These are phyloP conservation scores for Apodemia duryi DNA, from an alignment of 2,888 invertebrate genomes.

Conservation along the genomic window DNA sequence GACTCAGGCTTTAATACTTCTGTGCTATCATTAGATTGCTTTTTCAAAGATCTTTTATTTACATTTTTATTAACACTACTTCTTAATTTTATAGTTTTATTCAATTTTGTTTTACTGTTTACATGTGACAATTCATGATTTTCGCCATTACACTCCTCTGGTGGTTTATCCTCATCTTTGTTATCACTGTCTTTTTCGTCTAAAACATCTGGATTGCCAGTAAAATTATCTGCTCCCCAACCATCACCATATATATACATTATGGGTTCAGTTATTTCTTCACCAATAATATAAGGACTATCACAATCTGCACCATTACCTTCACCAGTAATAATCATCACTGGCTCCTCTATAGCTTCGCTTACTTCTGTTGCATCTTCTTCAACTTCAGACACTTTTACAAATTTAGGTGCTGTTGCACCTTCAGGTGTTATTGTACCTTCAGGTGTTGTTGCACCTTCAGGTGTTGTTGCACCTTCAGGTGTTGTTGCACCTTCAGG, in stretches of 20 bases:
- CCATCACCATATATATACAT: slow-evolving; percentile 86
- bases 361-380: slow-evolving; percentile 54
- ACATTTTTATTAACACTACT: slow-evolving; percentile 42
- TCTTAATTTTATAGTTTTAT: slow-evolving; percentile 53
- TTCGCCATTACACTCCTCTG: slow-evolving; percentile 65
- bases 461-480: slow-evolving; percentile 37
- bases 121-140: slow-evolving; percentile 45
- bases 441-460: slow-evolving; percentile 34
- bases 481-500: not conserved
- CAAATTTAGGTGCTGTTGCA: slow-evolving; percentile 33
- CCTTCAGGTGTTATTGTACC: slow-evolving; percentile 30
- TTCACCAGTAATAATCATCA: slow-evolving; percentile 84
- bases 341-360: slow-evolving; percentile 86
- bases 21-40: slow-evolving; percentile 57
- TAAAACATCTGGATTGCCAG: slow-evolving; percentile 81
- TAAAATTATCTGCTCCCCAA: slow-evolving; percentile 84
- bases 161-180: slow-evolving; percentile 52
- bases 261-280: slow-evolving; percentile 85
- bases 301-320: slow-evolving; percentile 84
- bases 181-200: slow-evolving; percentile 47
- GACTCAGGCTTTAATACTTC: slow-evolving; percentile 58
- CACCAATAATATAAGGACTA: slow-evolving; percentile 78
- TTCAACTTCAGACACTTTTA: slow-evolving; percentile 21
- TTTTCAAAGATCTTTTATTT: slow-evolving; percentile 60
- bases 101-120: slow-evolving; percentile 51